phyloP scores from a whole-genome alignment of 1,140 invertebrate species.

The Eubasilissa regina region DNA sequence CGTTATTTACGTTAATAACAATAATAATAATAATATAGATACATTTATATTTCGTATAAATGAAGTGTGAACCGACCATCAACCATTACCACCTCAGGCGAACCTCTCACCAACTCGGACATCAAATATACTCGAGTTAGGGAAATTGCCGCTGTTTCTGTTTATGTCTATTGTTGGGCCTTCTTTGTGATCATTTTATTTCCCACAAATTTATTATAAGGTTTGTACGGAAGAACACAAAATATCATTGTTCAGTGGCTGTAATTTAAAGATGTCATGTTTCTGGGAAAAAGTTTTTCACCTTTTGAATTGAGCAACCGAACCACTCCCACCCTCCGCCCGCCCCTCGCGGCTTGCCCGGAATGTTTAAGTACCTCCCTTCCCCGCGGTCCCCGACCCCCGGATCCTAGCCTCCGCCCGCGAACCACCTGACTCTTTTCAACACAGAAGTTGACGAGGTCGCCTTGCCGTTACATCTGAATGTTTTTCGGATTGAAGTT shows the following conservation, averaged over 20 bases:
- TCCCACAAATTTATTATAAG: too few species aligned
- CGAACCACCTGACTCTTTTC: not conserved
- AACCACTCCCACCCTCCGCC: not conserved
- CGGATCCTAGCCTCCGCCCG: not conserved
- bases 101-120: too few species aligned
- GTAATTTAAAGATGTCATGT: slow-evolving; percentile 28
- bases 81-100: too few species aligned
- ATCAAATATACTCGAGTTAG: too few species aligned
- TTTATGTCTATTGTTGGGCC: too few species aligned
- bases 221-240: not conserved
- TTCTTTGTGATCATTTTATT: too few species aligned
- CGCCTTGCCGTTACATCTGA: slow-evolving; percentile 11
- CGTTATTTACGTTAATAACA: too few species aligned
- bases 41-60: too few species aligned
- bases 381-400: not conserved
- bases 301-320: slow-evolving; percentile 29
- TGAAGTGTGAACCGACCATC: too few species aligned
- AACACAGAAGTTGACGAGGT: slow-evolving; percentile 9
- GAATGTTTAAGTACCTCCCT: slow-evolving; percentile 14
- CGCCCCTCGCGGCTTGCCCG: slow-evolving; percentile 3
- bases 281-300: slow-evolving; percentile 14
- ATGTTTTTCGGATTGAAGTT: not conserved
- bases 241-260: slow-evolving; percentile 9
- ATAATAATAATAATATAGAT: too few species aligned
- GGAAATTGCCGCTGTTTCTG: too few species aligned